Conservation (phyloP, 2,888 invertebrate species). For the Schizotus pectinicornis region DNA sequence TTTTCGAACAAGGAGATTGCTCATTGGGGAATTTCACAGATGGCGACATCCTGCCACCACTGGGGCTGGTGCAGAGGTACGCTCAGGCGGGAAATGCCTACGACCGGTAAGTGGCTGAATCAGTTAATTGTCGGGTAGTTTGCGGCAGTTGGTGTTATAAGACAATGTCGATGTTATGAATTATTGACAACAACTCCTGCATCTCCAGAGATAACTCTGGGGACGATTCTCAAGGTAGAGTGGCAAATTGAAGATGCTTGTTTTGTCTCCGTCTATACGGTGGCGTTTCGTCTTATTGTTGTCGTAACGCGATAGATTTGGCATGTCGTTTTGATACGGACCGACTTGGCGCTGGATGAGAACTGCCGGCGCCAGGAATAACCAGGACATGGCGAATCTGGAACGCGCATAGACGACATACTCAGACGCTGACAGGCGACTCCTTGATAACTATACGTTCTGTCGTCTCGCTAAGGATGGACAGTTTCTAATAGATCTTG, state of each 20-base stretch:
- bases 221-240: too few species aligned
- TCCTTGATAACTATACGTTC: too few species aligned
- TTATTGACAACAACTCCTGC: too few species aligned
- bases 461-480: too few species aligned
- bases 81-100: slow-evolving; percentile 48
- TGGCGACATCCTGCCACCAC: slow-evolving; percentile 48
- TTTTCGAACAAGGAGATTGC: slow-evolving; percentile 53
- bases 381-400: slow-evolving; percentile 15
- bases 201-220: too few species aligned
- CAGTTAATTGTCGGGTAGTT: not conserved
- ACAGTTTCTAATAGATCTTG: too few species aligned
- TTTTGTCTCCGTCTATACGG: too few species aligned
- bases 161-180: too few species aligned
- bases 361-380: slow-evolving; percentile 28
- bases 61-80: slow-evolving; percentile 52
- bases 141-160: too few species aligned
- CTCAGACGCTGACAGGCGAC: slow-evolving; percentile 5
- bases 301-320: slow-evolving; percentile 14
- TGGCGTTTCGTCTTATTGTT: too few species aligned
- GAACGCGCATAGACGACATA: slow-evolving; percentile 1
- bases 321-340: slow-evolving; percentile 14
- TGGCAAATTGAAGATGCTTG: too few species aligned
- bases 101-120: slow-evolving; percentile 49
- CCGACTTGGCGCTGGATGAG: slow-evolving; percentile 25
- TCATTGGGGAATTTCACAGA: slow-evolving; percentile 39